Conservation (phyloP, 2,113 vertebrate species). For the Peucedramus taeniatus region DNA sequence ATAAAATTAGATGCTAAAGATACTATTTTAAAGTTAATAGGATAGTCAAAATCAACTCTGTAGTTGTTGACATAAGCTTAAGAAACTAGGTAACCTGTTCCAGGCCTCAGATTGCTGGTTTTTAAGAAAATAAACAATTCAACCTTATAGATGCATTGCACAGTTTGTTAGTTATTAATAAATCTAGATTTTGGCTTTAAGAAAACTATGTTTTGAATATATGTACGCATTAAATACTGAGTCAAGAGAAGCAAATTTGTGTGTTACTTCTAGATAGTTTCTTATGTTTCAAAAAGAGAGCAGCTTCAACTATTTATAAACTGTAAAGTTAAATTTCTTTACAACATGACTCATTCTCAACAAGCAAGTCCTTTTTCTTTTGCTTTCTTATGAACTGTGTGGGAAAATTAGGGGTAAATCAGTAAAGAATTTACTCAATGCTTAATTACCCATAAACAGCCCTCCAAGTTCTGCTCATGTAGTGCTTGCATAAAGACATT, state of each 20-base stretch:
- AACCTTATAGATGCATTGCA: not conserved
- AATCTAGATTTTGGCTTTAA: constrained; percentile 5
- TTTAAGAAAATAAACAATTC: not conserved
- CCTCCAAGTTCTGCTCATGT: constrained; percentile 22
- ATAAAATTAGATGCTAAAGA: not conserved
- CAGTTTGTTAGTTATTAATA: not conserved
- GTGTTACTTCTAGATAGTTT: constrained; percentile 17
- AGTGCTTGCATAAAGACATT: constrained; percentile 22
- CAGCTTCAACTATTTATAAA: constrained; percentile 65
- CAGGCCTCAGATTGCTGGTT: not conserved
- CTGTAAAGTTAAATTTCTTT: constrained; percentile 62
- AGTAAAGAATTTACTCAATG: constrained; percentile 49
- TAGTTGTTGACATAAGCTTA: not conserved
- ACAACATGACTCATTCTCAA: constrained; percentile 56
- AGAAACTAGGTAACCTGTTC: not conserved
- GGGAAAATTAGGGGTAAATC: constrained; percentile 59
- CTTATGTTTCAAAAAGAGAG: constrained; percentile 47
- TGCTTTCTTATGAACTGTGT: constrained; percentile 55
- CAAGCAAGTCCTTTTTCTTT: constrained; percentile 55
- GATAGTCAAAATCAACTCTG: not conserved
- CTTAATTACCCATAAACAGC: constrained; percentile 53
- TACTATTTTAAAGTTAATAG: not conserved
- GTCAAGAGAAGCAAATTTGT: not conserved
- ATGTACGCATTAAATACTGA: not conserved
- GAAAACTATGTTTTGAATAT: not conserved